A percentile compares a stretch with the other conserved stretches of the same genome.
Evolutionary conservation across 2,888 invertebrate species (phyloP).

Genomic region (Lepidochrysops patricia): DNA sequence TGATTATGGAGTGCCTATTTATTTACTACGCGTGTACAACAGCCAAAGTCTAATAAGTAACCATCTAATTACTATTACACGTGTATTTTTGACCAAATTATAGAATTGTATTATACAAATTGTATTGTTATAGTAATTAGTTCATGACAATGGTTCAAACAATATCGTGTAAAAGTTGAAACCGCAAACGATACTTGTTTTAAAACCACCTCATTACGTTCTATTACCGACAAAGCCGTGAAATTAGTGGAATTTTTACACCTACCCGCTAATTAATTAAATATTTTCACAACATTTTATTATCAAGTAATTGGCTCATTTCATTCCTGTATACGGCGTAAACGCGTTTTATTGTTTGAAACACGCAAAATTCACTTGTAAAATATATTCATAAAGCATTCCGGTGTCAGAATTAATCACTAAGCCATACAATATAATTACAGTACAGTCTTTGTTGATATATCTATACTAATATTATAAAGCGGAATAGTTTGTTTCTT

Average conservation of each 20-base stretch:
- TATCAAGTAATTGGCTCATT: slow-evolving; percentile 3
- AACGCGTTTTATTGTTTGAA: slow-evolving; percentile 2
- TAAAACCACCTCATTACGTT: slow-evolving; percentile 2
- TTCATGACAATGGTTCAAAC: background rate
- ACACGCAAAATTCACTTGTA: slow-evolving; percentile 2
- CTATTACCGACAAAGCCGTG: background rate
- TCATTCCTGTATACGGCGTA: background rate
- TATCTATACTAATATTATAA: no score
- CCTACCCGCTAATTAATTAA: background rate
- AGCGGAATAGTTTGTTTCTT: no score
- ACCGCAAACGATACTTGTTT: background rate
- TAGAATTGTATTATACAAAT: background rate
- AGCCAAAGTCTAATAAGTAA: no score
- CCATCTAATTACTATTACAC: background rate
- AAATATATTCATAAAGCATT: slow-evolving; percentile 2
- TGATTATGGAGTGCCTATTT: no score
- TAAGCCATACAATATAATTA: background rate
- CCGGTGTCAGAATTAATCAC: background rate
- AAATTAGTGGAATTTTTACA: slow-evolving; percentile 3
- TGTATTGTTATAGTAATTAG: background rate
- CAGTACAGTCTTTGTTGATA: background rate
- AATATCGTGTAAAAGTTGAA: background rate
- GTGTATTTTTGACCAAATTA: background rate
- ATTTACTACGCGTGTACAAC: no score
- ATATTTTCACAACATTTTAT: slow-evolving; percentile 8